Evolutionary conservation across 2,888 invertebrate species (phyloP), one percentile per base, ranked within the genome.

Genomic region (Anoncus sp.): DNA sequence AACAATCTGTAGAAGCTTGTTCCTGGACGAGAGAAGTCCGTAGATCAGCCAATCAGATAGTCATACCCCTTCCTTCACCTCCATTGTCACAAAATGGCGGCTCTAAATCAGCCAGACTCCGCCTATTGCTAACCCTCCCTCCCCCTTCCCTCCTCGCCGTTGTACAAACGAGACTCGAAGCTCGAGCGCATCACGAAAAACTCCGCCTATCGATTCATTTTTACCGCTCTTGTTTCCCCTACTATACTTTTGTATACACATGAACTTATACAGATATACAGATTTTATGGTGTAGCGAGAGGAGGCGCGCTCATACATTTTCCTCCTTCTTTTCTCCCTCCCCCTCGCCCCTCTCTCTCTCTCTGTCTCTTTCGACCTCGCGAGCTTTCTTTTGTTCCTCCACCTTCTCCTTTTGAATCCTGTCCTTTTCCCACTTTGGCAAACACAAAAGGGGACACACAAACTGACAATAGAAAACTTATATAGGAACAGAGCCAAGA

Each of bases 201-300:
- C 91, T 91, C 90, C 91, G 90, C 91, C 91, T 90, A 90, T 91
- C 90, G 90, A 90, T 91, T 91, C 89, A 89, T 90, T 91, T 91
- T 90, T 90, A 88, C 86, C 86, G 87, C 87, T 87, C 88, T 63
- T 14, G 62, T 59, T 77, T 43, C 55, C 57, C 67, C 59, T 63
- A 22, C 69, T 27, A 35, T 38, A 22, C 55, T 69, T 57, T 22
- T 16, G 53, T 40, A 62, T 60, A 24, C 22, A 35, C 20, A 35
- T 43, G 22, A 38, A 57, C n/a, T n/a, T 62, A 43, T 65, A n/a
- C 31, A 38, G 38, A 18, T 31, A 38, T 63, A 16, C 24, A 22
- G 43, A 49, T 60, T 51, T 38, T 66, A 43, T 65, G 40, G 18
- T 31, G 20, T 18, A 47, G 43, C 53, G 38, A 18, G 55, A 45